These are phyloP conservation scores for Rhinichthys osculus DNA, from an alignment of 2,797 vertebrate species.

Conservation along the genomic window DNA sequence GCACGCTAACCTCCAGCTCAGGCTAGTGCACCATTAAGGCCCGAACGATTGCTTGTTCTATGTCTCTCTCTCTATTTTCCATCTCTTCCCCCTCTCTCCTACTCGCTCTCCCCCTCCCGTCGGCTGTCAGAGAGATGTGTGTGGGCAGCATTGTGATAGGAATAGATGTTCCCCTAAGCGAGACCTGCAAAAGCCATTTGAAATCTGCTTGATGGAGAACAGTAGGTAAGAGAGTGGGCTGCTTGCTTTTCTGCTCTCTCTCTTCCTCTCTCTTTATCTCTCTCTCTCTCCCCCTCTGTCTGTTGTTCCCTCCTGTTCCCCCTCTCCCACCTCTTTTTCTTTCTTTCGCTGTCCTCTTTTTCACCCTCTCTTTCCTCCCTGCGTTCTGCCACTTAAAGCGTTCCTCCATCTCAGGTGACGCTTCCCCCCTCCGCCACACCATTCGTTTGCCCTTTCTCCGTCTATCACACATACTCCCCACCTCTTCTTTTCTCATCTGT, in stretches of 20 bases:
- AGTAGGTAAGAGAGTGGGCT: conserved; percentile 82
- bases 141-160: conserved; percentile 85
- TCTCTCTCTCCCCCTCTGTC: conserved; percentile 65
- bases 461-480: conserved; percentile 56
- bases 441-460: conserved; percentile 56
- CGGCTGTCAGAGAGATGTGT: conserved; percentile 78
- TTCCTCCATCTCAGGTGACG: conserved; percentile 59
- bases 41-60: conserved; percentile 23
- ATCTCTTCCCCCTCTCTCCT: conserved; percentile 42
- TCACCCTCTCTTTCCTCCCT: conserved; percentile 59
- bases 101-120: conserved; percentile 59
- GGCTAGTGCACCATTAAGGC: conserved; percentile 55
- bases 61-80: conserved; percentile 37
- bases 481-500: conserved; percentile 69
- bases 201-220: conserved; percentile 82
- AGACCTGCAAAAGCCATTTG: conserved; percentile 84
- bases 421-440: conserved; percentile 65
- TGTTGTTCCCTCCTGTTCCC: conserved; percentile 57
- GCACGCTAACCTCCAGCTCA: conserved; percentile 46
- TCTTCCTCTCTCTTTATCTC: conserved; percentile 63
- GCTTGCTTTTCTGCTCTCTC: conserved; percentile 73
- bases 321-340: conserved; percentile 52
- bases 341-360: conserved; percentile 54
- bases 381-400: conserved; percentile 41
- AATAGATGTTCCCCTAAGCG: conserved; percentile 84